A percentile compares a stretch with the other conserved stretches of the same genome.
These are phyloP conservation scores for Aurelia sp. DNA, from an alignment of 30 jellyfish, hydroid and myxozoan species.

Conservation along the genomic window DNA sequence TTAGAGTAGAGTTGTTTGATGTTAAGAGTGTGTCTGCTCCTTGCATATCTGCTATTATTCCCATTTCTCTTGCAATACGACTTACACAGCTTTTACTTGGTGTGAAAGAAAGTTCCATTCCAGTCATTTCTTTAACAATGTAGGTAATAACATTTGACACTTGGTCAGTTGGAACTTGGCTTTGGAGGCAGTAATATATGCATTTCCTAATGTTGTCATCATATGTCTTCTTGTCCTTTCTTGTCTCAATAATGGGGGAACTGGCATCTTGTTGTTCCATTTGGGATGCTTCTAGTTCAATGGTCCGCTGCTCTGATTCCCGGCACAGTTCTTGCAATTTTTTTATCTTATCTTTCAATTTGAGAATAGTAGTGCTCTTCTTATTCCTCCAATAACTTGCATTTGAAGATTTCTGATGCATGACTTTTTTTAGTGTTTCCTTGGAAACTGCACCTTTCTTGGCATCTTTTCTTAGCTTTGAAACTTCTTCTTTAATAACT, in stretches of 20 bases:
- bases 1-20: not conserved
- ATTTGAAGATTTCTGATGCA: not conserved
- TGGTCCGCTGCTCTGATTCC: not conserved
- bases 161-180: slow-evolving; percentile 6
- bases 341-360: not conserved
- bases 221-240: slow-evolving; percentile 2
- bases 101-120: not conserved
- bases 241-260: slow-evolving; percentile 4
- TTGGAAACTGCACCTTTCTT: not conserved
- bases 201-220: slow-evolving; percentile 17
- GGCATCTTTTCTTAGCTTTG: too few species aligned
- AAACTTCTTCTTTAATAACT: too few species aligned
- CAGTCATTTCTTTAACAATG: slow-evolving; percentile 30
- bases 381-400: slow-evolving; percentile 19
- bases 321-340: not conserved
- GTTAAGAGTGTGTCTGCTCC: slow-evolving; percentile 1
- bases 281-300: slow-evolving; percentile 1
- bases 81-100: slow-evolving; percentile 6
- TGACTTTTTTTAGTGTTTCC: not conserved
- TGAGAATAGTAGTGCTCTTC: not conserved
- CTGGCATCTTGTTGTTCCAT: not conserved
- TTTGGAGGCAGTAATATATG: slow-evolving; percentile 39
- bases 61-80: slow-evolving; percentile 27
- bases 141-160: not conserved
- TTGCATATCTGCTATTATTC: slow-evolving; percentile 20